Base-by-base conservation (phyloP, 2,888 invertebrate genomes). In the Cheilosia pagana region DNA sequence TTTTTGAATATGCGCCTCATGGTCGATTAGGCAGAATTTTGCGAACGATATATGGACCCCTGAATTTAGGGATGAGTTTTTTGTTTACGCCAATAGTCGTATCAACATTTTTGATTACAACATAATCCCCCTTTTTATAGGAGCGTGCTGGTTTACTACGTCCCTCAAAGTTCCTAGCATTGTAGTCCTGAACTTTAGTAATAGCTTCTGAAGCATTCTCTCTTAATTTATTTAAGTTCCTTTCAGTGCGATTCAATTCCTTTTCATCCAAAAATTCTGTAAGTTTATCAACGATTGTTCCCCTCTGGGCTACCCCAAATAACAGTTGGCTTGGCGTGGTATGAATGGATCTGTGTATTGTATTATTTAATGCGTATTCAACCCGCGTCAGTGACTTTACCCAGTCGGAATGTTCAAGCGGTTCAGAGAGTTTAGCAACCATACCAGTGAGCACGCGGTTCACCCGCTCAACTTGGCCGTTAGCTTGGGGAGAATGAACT, bases 401-500 rank as follows among this genome's bases (percentile, higher is more conserved):
- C 53, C 53, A 53, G 6, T 53, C 25, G 12, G 8, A 25, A 53
- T 53, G 28, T 6, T 28, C 25, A 5, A 25, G 5, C 23, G n/a
- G 14, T 21, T 53, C 53, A 21, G 14, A n/a, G 3, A 53, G 25
- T 53, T 53, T 28, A 12, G 25, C 53, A 12, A 53, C 2, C 53
- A 53, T 53, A 14, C 14, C 5, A 5, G 21, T 65, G 10, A 63
- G 48, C 3, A 79, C 74, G 1, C 70, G 63, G 45, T 79, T 78
- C 5, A 79, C 65, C 35, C 78, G 12, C 19, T 79, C 70, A 5
- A 77, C 70, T 23, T 90, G 89, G 0, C 90, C 89, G 67, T 89
- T 90, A 0, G 89, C 87, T 41, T 88, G 81, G 0, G 89, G 88
- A 0, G 87, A 87, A 3, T 72, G 87, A 1, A 88, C 85, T 2